A percentile compares a stretch with the other conserved stretches of the same genome.
phyloP scores from a whole-genome alignment of 2,888 invertebrate species.

The Sturmia bella region DNA sequence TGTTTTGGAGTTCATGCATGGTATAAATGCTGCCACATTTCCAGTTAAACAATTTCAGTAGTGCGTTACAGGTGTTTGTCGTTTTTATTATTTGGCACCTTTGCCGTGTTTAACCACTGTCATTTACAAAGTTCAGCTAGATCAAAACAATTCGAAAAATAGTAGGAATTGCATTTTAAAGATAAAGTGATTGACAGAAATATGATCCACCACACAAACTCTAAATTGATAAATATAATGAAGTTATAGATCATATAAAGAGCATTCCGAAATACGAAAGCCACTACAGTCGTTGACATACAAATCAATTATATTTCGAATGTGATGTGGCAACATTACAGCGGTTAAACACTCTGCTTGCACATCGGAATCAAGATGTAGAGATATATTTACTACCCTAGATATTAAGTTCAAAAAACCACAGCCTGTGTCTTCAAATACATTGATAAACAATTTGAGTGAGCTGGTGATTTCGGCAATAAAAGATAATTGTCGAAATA shows the following conservation, averaged over 20 bases:
- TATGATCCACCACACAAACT: constrained; percentile 42
- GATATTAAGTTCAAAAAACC: no score
- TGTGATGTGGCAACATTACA: constrained; percentile 55
- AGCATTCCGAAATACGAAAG: constrained; percentile 51
- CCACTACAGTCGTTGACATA: constrained; percentile 46
- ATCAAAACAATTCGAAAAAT: constrained; percentile 18
- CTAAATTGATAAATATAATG: constrained; percentile 44
- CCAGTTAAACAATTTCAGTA: no score
- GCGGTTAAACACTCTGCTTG: constrained; percentile 39
- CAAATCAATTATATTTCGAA: constrained; percentile 54
- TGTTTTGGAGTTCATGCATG: no score
- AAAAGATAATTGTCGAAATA: no score
- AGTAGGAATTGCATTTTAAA: constrained; percentile 18
- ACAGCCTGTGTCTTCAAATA: no score
- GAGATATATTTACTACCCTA: no score
- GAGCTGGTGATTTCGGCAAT: no score
- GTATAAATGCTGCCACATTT: no score
- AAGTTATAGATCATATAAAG: constrained; percentile 50
- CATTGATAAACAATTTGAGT: no score
- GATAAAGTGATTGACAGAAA: constrained; percentile 19
- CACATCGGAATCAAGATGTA: constrained; percentile 50
- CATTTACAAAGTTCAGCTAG: constrained; percentile 5
- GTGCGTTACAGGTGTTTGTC: constrained; percentile 25
- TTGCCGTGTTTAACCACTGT: no score
- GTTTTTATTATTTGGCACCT: constrained; percentile 15